Base-by-base conservation (phyloP, 2,888 invertebrate genomes). In the Tetragonula carbonaria region DNA sequence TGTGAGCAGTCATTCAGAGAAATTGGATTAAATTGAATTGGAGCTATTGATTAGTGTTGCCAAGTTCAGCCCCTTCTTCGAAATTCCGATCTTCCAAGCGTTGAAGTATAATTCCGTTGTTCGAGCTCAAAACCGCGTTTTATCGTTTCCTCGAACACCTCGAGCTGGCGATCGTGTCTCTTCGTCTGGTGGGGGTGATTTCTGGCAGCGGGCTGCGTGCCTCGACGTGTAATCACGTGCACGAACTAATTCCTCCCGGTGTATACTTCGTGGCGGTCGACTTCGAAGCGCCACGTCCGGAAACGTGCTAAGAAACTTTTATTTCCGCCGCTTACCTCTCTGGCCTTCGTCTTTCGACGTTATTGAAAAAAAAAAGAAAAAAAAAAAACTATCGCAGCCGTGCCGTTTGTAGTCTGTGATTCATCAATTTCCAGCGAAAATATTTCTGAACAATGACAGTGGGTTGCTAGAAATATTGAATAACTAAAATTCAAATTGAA, bases 211-310 rank as follows among this genome's bases (percentile, higher is more conserved):
- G 74, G 78, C 90, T 92, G 92, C 92, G 90, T 92, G 90, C 90
- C 89, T 87, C 80, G 84, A 67, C 80, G 85, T 86, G 84, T 87
- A 91, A 92, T 92, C 92, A 92, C 92, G 92, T 90, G 91, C 92
- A 84, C 86, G 77, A 89, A 89, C 92, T 92, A 91, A 92, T 93
- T 92, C 92, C 91, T 90, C 84, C 45, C 74, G 85, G 82, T 85
- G 85, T 90, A 90, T 87, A 91, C 80, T 80, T 45, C 68, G 79
- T 51, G 74, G 33, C 53, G 62, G 63, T 73, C 72, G 38, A 18
- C 73, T 62, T 68, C 74, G 74, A 63, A 71, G 57, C 78, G 68
- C 82, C 78, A 68, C 80, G 74, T 66, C 71, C 78, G 74, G 75
- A 66, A 86, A 90, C 90, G 90, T 90, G 90, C 90, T 79, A 73